A percentile compares a stretch with the other conserved stretches of the same genome.
These are phyloP conservation scores for Thaleichthys pacificus DNA, from an alignment of 2,797 vertebrate genomes.

Conservation along the genomic window DNA sequence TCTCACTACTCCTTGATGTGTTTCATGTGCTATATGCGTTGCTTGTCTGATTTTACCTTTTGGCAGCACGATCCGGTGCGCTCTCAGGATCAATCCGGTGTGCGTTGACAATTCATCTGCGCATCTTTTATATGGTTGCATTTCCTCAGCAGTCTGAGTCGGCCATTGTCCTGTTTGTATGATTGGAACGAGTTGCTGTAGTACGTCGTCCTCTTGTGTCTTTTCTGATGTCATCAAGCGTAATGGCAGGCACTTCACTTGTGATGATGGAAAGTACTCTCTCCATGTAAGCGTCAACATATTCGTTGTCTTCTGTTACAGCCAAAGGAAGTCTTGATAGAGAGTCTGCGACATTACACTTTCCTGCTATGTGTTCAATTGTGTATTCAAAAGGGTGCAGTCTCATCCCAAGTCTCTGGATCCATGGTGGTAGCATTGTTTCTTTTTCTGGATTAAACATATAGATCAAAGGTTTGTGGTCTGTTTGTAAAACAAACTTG, in stretches of 20 bases:
- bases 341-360: slow-evolving; percentile 31
- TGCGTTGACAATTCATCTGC: slow-evolving; percentile 19
- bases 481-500: slow-evolving; percentile 26
- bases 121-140: slow-evolving; percentile 15
- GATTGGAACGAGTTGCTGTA: background rate
- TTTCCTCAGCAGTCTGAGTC: slow-evolving; percentile 3
- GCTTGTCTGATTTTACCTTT: slow-evolving; percentile 13
- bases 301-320: slow-evolving; percentile 21
- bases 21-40: slow-evolving; percentile 21
- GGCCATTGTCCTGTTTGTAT: slow-evolving; percentile 26
- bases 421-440: slow-evolving; percentile 20
- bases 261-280: slow-evolving; percentile 26
- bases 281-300: slow-evolving; percentile 23
- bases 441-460: slow-evolving; percentile 32
- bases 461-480: slow-evolving; percentile 29
- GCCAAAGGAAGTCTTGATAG: slow-evolving; percentile 25
- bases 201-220: slow-evolving; percentile 2
- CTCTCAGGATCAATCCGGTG: background rate
- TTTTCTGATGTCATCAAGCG: slow-evolving; percentile 21
- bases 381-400: slow-evolving; percentile 30
- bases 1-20: slow-evolving; percentile 21
- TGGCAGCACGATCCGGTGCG: too few species aligned
- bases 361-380: slow-evolving; percentile 30
- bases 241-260: slow-evolving; percentile 13
- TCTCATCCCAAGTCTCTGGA: slow-evolving; percentile 27